Evolutionary conservation across 2,797 vertebrate species (phyloP).

Genomic region (Hypotaenidia philippensis): DNA sequence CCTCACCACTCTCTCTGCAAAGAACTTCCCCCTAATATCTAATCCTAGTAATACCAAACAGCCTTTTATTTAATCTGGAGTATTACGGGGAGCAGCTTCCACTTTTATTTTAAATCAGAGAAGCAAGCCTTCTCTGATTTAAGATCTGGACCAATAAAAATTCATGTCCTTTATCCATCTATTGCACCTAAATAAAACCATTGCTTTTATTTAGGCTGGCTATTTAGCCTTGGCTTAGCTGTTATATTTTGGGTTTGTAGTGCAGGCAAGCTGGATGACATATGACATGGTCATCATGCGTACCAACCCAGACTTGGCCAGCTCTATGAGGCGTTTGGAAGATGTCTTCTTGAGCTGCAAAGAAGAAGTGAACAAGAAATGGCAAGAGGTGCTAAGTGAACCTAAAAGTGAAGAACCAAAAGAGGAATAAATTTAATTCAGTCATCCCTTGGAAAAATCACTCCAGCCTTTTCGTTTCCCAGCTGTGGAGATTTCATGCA

Average conservation of each 20-base stretch:
- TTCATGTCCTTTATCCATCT: background rate
- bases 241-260: slow-evolving; percentile 69
- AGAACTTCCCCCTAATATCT: too few relatives aligned
- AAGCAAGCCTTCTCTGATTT: background rate
- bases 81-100: background rate
- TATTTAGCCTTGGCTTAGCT: background rate
- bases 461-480: background rate
- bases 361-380: slow-evolving; percentile 78
- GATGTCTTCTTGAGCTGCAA: slow-evolving; percentile 82
- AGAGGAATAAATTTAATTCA: background rate
- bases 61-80: background rate
- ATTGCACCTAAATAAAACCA: background rate
- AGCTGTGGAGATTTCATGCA: background rate
- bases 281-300: slow-evolving; percentile 86
- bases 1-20: too few relatives aligned
- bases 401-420: slow-evolving; percentile 39
- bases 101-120: background rate
- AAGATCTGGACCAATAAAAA: background rate
- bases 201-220: background rate
- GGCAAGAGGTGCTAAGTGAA: slow-evolving; percentile 72
- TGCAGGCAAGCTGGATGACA: slow-evolving; percentile 86
- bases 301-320: slow-evolving; percentile 81
- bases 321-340: slow-evolving; percentile 79
- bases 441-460: background rate
- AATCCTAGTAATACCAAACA: background rate